Base-by-base conservation (phyloP, 2,888 invertebrate genomes). In the Neria commutata region DNA sequence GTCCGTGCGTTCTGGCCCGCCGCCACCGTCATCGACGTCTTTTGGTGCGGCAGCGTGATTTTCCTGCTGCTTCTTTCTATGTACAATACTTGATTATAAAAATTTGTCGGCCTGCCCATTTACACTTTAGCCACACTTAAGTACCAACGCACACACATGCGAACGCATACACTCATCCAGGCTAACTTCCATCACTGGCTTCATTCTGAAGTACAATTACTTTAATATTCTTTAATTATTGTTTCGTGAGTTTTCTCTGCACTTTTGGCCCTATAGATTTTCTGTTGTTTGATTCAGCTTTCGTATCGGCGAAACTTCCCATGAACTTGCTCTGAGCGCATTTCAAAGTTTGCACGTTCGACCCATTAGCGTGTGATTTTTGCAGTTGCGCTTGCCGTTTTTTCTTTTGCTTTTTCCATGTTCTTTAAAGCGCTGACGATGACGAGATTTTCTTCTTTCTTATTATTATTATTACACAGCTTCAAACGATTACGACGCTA, bases 311-410 rank as follows among this genome's bases (percentile, higher is more conserved):
- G 14, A 29, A 19, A 4, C 2, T 55, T 67, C 63, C 69, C 72
- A 66, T 74, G 72, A 73, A 73, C 72, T 73, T 73, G 72, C 71
- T n/a, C n/a, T n/a, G n/a, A 66, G 63, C 60, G 65, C 60, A 65
- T 63, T 70, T 67, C 74, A 65, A 67, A 67, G 63, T 71, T 71
- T 69, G 70, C 69, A 72, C 65, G 69, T 72, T 62, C 54, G 16
- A 23, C 24, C 29, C 14, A 14, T 6, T 14, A 64, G 64, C 65
- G 58, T 61, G 51, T 61, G n/a, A n/a, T 64, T 67, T 60, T 60
- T 63, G 53, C 48, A 50, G 57, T 60, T 64, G 63, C 8, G 62
- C 57, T 46, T 58, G 50, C 33, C n/a, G 45, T 53, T 51, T 48
- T 49, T 56, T 51, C 46, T 50, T 57, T 54, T 45, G 40, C 42